Evolutionary conservation across 2,113 vertebrate genomes (phyloP).

Genomic region (Puffinus mauretanicus): DNA sequence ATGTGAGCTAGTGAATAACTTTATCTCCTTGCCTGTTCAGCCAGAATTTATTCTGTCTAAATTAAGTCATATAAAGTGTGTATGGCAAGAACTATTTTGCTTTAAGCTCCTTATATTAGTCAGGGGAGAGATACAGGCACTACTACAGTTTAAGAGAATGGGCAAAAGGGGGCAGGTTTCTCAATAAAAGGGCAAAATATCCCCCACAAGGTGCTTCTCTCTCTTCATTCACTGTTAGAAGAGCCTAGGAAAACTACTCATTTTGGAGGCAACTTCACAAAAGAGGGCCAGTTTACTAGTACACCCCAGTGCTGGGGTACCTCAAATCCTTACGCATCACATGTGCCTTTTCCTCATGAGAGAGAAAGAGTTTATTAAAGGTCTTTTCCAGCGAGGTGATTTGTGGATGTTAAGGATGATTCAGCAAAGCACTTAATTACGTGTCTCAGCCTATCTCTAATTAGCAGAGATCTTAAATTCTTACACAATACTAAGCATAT

Average conservation of each 20-base stretch:
- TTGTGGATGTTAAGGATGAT: background rate
- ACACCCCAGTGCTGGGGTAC: background rate
- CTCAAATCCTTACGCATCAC: background rate
- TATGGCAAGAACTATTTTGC: background rate
- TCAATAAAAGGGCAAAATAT: background rate
- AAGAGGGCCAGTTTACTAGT: background rate
- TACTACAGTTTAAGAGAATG: background rate
- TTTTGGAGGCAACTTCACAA: background rate
- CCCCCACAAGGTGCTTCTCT: background rate
- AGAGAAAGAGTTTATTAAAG: background rate
- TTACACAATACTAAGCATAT: background rate
- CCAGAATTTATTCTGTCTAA: background rate
- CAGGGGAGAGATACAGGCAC: background rate
- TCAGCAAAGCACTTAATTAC: background rate
- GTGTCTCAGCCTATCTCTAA: background rate
- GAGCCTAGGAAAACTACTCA: background rate
- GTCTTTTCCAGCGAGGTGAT: background rate
- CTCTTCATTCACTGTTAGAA: background rate
- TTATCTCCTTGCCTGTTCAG: background rate
- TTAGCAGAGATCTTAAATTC: constrained; percentile 4
- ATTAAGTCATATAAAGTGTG: background rate
- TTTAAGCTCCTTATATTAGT: background rate
- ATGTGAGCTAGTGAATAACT: background rate
- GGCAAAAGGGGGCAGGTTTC: background rate
- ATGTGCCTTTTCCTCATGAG: background rate